Base-by-base conservation (phyloP, 2,888 invertebrate species). In the Marasmarcha lunaedactyla region DNA sequence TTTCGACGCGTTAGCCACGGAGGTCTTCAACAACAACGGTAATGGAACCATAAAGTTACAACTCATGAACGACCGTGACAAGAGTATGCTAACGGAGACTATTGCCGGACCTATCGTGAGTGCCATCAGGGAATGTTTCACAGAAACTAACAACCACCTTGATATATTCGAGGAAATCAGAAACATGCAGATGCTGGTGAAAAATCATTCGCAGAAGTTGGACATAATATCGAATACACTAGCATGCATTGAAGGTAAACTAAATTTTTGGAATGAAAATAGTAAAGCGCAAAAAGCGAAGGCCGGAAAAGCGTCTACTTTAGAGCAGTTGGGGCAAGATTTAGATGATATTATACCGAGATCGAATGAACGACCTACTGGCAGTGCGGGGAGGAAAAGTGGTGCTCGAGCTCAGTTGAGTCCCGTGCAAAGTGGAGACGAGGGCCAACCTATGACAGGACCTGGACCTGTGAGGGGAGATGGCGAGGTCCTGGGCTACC, bases 51-150 rank as follows among this genome's bases (percentile, higher is more conserved):
- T 79, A 42, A 79, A 79, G 67, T 61, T 78, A 48, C 71, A 74
- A 47, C 57, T 81, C 15, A 81, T 79, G 77, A 72, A 71, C 39
- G 71, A 72, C 10, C 57, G 55, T 44, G 78, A 78, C 30, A 79
- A 70, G 48, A 53, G 59, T 37, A 45, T 57, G 26, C 60, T 83
- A 15, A 63, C 55, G 44, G 71, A 79, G 40, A 70, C 60, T 44
- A 66, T 81, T 43, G 63, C 56, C 49, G 50, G 51, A 13, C 78
- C 81, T 1, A 52, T 81, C n/a, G 42, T 77, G 30, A 58, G 61
- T 11, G 60, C 73, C 12, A 57, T 81, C 3, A 70, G 55, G 47
- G 67, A 78, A 34, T 71, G 68, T 44, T 51, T 79, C 25, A 42
- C 49, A 35, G 63, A 71, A 51, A 45, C 65, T 13, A 60, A 54